Conservation (phyloP, 2,113 vertebrate species). For the Pterocles burchelli region DNA sequence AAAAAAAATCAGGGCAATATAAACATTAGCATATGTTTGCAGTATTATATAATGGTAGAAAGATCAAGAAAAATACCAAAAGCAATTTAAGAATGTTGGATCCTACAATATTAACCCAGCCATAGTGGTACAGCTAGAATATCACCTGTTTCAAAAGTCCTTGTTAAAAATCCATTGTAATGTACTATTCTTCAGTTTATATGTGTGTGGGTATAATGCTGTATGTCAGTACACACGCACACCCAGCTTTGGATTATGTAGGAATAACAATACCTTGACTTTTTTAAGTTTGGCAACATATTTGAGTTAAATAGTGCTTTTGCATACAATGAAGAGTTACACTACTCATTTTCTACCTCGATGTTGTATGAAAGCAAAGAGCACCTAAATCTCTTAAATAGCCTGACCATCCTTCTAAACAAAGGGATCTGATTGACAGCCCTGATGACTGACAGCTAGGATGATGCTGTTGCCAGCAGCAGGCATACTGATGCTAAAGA, state of each 20-base stretch:
- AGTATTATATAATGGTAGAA: conserved; percentile 34
- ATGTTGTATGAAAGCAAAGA: background rate
- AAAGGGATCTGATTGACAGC: background rate
- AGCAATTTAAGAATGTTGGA: background rate
- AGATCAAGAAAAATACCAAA: background rate
- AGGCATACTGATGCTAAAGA: background rate
- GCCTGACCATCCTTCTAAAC: background rate
- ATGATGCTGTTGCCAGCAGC: background rate
- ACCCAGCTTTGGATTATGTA: background rate
- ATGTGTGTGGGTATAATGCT: background rate
- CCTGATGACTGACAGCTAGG: background rate
- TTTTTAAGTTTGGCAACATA: background rate
- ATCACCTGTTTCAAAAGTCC: background rate
- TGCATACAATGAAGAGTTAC: background rate
- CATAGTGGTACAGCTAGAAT: background rate
- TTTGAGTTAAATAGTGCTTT: background rate
- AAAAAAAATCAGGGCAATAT: background rate
- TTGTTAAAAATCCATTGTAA: background rate
- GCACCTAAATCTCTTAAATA: background rate
- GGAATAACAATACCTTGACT: background rate
- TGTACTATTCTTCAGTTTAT: background rate
- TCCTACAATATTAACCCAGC: background rate
- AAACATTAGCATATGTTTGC: conserved; percentile 22
- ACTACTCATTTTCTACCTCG: background rate
- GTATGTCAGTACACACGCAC: rapidly evolving